Evolutionary conservation across 2,888 invertebrate genomes (phyloP).

Genomic region (Linnaemya vulpina): DNA sequence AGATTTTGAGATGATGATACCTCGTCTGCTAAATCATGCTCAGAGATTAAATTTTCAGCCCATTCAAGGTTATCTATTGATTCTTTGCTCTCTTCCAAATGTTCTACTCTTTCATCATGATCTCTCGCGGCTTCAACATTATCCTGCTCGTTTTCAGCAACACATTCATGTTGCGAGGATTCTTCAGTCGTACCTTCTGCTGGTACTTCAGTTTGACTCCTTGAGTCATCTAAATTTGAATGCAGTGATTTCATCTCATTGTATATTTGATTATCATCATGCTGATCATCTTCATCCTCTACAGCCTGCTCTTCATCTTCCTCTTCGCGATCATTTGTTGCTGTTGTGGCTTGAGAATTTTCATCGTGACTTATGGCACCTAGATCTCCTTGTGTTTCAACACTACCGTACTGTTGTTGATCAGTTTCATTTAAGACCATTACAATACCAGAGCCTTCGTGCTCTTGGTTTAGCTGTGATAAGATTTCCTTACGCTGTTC

Average conservation of each 20-base stretch:
- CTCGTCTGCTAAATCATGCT: constrained; percentile 78
- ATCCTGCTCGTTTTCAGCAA: constrained; percentile 56
- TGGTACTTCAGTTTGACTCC: constrained; percentile 53
- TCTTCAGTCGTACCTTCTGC: constrained; percentile 35
- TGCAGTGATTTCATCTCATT: constrained; percentile 74
- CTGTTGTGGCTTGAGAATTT: constrained; percentile 53
- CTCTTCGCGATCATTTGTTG: constrained; percentile 67
- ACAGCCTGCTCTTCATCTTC: constrained; percentile 63
- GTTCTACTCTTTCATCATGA: constrained; percentile 31
- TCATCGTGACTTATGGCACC: constrained; percentile 62
- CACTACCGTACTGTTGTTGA: constrained; percentile 42
- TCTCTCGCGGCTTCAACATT: constrained; percentile 3
- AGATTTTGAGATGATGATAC: constrained; percentile 46
- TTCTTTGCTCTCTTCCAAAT: constrained; percentile 79
- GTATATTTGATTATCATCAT: constrained; percentile 79
- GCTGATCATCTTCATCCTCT: constrained; percentile 74
- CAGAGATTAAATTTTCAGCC: constrained; percentile 81
- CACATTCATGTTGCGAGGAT: constrained; percentile 19
- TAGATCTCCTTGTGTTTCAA: constrained; percentile 56
- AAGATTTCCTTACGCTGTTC: constrained; percentile 82
- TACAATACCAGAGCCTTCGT: constrained; percentile 81
- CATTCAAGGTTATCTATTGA: constrained; percentile 80
- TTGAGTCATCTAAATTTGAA: constrained; percentile 72
- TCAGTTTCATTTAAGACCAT: constrained; percentile 82
- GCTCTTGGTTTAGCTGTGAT: constrained; percentile 82